Evolutionary conservation across 1,140 invertebrate genomes (phyloP), one percentile per base, ranked within the genome.

Genomic region (Penaeus japonicus): DNA sequence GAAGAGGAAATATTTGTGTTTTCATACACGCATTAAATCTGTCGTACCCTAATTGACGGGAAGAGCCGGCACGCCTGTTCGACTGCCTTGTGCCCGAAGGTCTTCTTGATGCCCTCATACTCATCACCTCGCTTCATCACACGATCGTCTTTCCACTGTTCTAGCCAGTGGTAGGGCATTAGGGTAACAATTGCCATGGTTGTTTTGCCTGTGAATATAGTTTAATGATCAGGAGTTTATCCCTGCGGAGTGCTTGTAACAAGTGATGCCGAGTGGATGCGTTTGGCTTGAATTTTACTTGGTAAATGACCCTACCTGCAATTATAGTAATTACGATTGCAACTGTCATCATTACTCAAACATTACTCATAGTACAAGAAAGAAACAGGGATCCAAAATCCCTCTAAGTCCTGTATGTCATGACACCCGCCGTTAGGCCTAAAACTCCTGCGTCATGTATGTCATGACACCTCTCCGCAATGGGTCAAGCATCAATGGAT

Each of bases 101-200:
- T 87, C 30, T 92, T 91, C 91, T 93, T 93, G 27, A 93, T 65
- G 12, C 79, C 87, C 27, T 93, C 92, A 87, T 93, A 93, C 5
- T 92, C 92, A 59, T 92, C 92, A 12, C 93, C 93, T 10, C 93
- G 91, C 70, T 93, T 92, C 89, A 92, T 92, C 1, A 92, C 91
- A 24, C 90, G 90, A n/a, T 91, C 91, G 27, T 92, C 87, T 87
- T 93, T 90, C 93, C 93, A 93, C 24, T 92, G 65, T 24, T 90
- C 57, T 81, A 93, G 92, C 93, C 93, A 93, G 7, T 92, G 90
- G 91, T 92, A 93, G 7, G 91, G 92, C 35, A 91, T 91, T 20
- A 92, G 84, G 0, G 92, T 92, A 32, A 93, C 92, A 7, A 93
- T 80, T 24, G 93, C 91, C 65, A 91, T 91, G 0, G 91, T 91